Evolutionary conservation across 2,888 invertebrate genomes (phyloP).

Genomic region (Esperia sulphurella): DNA sequence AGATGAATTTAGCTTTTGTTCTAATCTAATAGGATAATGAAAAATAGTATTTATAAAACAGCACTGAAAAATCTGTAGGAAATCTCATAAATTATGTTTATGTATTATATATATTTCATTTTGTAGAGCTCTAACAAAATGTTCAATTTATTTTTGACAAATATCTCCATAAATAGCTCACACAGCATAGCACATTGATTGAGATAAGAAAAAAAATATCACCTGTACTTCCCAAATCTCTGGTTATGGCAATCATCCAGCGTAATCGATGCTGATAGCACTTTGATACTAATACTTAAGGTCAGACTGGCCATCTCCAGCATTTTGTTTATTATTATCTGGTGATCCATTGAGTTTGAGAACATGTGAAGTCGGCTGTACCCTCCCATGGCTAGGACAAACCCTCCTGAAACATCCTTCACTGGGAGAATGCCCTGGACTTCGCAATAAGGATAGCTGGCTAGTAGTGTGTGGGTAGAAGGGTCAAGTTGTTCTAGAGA

Average conservation of each 20-base stretch:
- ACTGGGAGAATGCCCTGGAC: constrained; percentile 81
- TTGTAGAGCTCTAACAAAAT: too few relatives aligned
- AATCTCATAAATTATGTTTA: too few relatives aligned
- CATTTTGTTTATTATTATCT: constrained; percentile 92
- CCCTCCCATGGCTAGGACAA: constrained; percentile 94
- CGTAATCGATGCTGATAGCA: constrained; percentile 89
- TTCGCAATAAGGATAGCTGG: constrained; percentile 75
- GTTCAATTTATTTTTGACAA: too few relatives aligned
- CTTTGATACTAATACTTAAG: constrained; percentile 90
- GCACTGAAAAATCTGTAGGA: too few relatives aligned
- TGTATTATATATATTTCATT: too few relatives aligned
- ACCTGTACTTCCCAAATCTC: constrained; percentile 96
- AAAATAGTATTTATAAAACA: too few relatives aligned
- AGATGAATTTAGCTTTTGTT: too few relatives aligned
- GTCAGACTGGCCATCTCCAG: constrained; percentile 89
- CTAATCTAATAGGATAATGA: too few relatives aligned
- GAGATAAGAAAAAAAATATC: constrained; percentile 11
- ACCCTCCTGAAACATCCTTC: constrained; percentile 94
- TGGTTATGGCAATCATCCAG: constrained; percentile 92
- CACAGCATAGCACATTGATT: neutral
- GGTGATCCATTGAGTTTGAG: constrained; percentile 87
- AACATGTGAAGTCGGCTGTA: constrained; percentile 96
- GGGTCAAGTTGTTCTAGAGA: constrained; percentile 95
- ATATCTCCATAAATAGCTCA: too few relatives aligned
- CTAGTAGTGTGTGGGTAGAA: constrained; percentile 88